phyloP scores from a whole-genome alignment of 1,140 invertebrate species.

The Drosophila pandora region DNA sequence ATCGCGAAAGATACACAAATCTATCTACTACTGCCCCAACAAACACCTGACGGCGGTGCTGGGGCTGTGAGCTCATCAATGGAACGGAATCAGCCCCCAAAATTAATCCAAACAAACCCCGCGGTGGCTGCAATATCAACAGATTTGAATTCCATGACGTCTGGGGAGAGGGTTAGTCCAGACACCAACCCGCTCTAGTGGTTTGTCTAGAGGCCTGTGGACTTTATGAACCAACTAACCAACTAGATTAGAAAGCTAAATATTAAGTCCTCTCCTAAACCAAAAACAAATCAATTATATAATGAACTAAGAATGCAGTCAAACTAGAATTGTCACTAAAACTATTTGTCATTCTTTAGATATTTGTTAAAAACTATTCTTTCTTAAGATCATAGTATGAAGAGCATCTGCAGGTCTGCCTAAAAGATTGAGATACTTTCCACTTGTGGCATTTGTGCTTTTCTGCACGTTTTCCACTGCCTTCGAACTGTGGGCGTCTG shows the following conservation, averaged over 20 bases:
- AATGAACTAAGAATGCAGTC: no score
- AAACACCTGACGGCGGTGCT: slow-evolving; percentile 28
- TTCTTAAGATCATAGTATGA: background rate
- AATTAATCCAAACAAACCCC: slow-evolving; percentile 33
- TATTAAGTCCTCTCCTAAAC: slow-evolving; percentile 8
- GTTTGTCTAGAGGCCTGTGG: background rate
- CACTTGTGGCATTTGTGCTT: slow-evolving; percentile 30
- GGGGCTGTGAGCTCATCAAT: slow-evolving; percentile 65
- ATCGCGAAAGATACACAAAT: slow-evolving; percentile 53
- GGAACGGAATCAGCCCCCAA: slow-evolving; percentile 46
- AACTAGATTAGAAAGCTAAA: background rate
- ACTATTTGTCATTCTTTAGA: background rate
- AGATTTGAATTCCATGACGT: slow-evolving; percentile 38
- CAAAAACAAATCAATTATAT: background rate
- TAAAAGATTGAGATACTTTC: slow-evolving; percentile 1
- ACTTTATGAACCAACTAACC: no score
- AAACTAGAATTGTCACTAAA: background rate
- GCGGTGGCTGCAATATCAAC: slow-evolving; percentile 20
- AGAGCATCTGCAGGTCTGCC: slow-evolving; percentile 3
- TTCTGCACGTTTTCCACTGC: slow-evolving; percentile 48
- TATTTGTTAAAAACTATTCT: background rate
- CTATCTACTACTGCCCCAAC: slow-evolving; percentile 27
- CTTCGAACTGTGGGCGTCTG: slow-evolving; percentile 43
- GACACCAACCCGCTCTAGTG: slow-evolving; percentile 20
- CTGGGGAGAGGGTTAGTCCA: slow-evolving; percentile 21